Conservation (phyloP, 2,888 invertebrate genomes). For the Rhodophaea formosa region DNA sequence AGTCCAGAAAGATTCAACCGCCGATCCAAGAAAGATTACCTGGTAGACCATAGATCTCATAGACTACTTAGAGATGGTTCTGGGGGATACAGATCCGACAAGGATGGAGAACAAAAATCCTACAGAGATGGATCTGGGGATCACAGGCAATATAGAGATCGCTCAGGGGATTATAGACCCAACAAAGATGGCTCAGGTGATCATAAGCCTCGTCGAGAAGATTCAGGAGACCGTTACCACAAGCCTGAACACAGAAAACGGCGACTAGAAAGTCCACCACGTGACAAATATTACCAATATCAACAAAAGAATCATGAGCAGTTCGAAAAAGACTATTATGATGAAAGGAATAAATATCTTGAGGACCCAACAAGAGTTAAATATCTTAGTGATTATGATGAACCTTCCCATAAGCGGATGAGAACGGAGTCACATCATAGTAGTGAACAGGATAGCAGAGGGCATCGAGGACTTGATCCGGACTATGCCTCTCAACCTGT, state of each 20-base stretch:
- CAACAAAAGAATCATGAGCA: slow-evolving; percentile 34
- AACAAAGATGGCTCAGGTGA: background rate
- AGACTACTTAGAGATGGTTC: background rate
- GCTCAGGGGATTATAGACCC: background rate
- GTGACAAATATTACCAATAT: slow-evolving; percentile 35
- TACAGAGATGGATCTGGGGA: slow-evolving; percentile 1
- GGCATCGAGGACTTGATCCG: slow-evolving; percentile 28
- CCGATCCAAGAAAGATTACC: slow-evolving; percentile 33
- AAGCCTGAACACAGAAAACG: slow-evolving; percentile 32
- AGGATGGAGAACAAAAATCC: background rate
- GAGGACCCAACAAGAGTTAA: slow-evolving; percentile 44
- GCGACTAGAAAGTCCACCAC: slow-evolving; percentile 46
- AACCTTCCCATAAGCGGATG: slow-evolving; percentile 47
- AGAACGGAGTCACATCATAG: slow-evolving; percentile 38
- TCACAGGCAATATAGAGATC: background rate
- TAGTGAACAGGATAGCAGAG: slow-evolving; percentile 31
- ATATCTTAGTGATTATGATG: slow-evolving; percentile 44
- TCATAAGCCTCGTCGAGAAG: background rate
- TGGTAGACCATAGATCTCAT: slow-evolving; percentile 32
- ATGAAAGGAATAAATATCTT: slow-evolving; percentile 36
- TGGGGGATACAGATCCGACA: slow-evolving; percentile 5
- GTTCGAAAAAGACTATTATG: slow-evolving; percentile 31
- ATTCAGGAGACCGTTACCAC: background rate
- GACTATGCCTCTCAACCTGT: slow-evolving; percentile 24
- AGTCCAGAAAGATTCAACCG: slow-evolving; percentile 45